Conservation (phyloP, 92 coral and sea anemone genomes). For the Isaurus tuberculatus region DNA sequence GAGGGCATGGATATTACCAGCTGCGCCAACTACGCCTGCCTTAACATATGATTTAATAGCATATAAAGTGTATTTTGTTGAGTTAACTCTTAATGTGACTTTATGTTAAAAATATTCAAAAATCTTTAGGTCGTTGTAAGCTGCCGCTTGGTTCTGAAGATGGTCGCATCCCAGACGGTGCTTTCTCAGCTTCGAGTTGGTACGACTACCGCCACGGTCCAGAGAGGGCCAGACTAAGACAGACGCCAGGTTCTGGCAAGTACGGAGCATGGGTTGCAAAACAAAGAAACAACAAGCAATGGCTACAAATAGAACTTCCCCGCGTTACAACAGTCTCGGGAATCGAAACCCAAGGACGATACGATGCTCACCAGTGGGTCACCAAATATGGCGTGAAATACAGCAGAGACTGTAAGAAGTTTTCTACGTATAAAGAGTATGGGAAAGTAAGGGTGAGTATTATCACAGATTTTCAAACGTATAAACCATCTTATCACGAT, state of each 20-base stretch:
- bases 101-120: background rate
- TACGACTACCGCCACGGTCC: slow-evolving; percentile 79
- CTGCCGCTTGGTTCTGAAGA: slow-evolving; percentile 82
- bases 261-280: slow-evolving; percentile 84
- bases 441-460: slow-evolving; percentile 35
- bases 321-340: slow-evolving; percentile 75
- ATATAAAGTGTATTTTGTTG: too few relatives aligned
- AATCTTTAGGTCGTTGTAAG: slow-evolving; percentile 66
- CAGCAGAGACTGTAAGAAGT: slow-evolving; percentile 29
- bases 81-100: too few relatives aligned
- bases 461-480: background rate
- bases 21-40: too few relatives aligned
- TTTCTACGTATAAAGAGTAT: slow-evolving; percentile 24
- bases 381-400: slow-evolving; percentile 52
- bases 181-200: slow-evolving; percentile 67
- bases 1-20: too few relatives aligned
- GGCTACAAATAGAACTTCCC: slow-evolving; percentile 71
- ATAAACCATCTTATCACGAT: too few relatives aligned
- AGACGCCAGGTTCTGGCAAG: slow-evolving; percentile 63
- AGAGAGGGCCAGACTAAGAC: slow-evolving; percentile 77
- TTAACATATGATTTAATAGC: too few relatives aligned
- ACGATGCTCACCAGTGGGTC: slow-evolving; percentile 68
- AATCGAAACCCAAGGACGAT: slow-evolving; percentile 82
- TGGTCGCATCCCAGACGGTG: slow-evolving; percentile 65
- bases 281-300: slow-evolving; percentile 60